Evolutionary conservation across 2,113 vertebrate species (phyloP).

Genomic region (Coregonus clupeaformis): DNA sequence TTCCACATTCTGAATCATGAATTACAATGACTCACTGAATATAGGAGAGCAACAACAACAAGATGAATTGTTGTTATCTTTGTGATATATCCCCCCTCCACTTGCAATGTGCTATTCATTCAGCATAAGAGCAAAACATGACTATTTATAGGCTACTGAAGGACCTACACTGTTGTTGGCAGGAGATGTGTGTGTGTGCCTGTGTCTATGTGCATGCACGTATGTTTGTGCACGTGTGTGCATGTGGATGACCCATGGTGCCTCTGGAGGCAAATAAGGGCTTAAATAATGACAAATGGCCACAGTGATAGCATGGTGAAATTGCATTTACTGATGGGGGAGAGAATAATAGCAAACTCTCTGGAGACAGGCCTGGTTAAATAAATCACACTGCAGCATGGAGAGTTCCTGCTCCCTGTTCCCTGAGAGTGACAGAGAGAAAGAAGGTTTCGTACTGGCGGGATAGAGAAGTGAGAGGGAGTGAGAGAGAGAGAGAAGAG

Average conservation of each 20-base stretch:
- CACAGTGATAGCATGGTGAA: too few species aligned
- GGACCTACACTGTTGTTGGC: constrained; percentile 51
- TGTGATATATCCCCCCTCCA: not conserved
- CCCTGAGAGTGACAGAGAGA: constrained; percentile 46
- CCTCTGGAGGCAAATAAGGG: constrained; percentile 58
- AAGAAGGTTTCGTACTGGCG: constrained; percentile 21
- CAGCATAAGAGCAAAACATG: constrained; percentile 39
- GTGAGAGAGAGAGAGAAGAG: too few species aligned
- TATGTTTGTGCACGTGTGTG: too few species aligned
- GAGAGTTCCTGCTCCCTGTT: constrained; percentile 7
- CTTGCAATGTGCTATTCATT: constrained; percentile 22
- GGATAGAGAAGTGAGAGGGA: not conserved
- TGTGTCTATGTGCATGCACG: too few species aligned
- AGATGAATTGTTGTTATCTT: not conserved
- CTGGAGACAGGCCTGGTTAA: constrained; percentile 58
- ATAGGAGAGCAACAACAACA: not conserved
- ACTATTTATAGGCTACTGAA: constrained; percentile 58
- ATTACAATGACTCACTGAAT: constrained; percentile 12
- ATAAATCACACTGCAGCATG: constrained; percentile 63
- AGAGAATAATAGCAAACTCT: constrained; percentile 67
- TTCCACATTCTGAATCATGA: not conserved
- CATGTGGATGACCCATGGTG: constrained; percentile 54
- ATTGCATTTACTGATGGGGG: constrained; percentile 71
- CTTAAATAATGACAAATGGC: constrained; percentile 77
- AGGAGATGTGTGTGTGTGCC: constrained; percentile 19